Percentiles rank a stretch among this genome's conserved stretches.
Conservation (phyloP, 2,113 vertebrate genomes). For the Solea senegalensis region DNA sequence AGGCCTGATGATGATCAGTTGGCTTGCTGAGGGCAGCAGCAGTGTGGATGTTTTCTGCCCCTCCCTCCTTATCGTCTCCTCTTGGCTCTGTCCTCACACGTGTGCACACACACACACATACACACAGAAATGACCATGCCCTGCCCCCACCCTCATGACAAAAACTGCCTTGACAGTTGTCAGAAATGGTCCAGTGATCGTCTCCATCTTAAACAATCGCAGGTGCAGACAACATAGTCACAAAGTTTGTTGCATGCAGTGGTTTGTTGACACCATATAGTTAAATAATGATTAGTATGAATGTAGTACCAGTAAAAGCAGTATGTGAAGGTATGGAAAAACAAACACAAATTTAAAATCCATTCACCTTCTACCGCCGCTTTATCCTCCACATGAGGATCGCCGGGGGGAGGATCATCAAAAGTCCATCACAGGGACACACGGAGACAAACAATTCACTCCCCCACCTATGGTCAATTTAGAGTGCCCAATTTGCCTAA, state of each 20-base stretch:
- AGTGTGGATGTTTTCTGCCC: slow-evolving; percentile 16
- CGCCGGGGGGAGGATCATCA: too few relatives aligned
- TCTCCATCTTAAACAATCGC: background rate
- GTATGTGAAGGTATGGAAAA: too few relatives aligned
- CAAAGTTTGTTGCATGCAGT: background rate
- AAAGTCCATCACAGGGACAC: too few relatives aligned
- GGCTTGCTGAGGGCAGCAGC: slow-evolving; percentile 33
- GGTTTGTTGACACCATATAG: background rate
- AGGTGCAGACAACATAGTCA: background rate
- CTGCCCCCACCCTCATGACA: slow-evolving; percentile 3
- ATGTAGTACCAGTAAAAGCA: too few relatives aligned
- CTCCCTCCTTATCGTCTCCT: background rate
- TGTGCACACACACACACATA: background rate
- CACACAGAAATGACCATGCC: slow-evolving; percentile 6
- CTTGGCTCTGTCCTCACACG: background rate
- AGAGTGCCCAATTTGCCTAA: too few relatives aligned
- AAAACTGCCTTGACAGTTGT: slow-evolving; percentile 9
- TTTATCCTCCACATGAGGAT: too few relatives aligned
- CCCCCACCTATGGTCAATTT: too few relatives aligned
- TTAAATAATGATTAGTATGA: too few relatives aligned
- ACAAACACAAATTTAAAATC: too few relatives aligned
- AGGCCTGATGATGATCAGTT: slow-evolving; percentile 47
- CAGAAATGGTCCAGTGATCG: slow-evolving; percentile 1
- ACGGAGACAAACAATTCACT: too few relatives aligned
- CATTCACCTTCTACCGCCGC: too few relatives aligned